These are phyloP conservation scores for Chionoecetes opilio DNA, from an alignment of 1,140 invertebrate genomes.

Conservation along the genomic window DNA sequence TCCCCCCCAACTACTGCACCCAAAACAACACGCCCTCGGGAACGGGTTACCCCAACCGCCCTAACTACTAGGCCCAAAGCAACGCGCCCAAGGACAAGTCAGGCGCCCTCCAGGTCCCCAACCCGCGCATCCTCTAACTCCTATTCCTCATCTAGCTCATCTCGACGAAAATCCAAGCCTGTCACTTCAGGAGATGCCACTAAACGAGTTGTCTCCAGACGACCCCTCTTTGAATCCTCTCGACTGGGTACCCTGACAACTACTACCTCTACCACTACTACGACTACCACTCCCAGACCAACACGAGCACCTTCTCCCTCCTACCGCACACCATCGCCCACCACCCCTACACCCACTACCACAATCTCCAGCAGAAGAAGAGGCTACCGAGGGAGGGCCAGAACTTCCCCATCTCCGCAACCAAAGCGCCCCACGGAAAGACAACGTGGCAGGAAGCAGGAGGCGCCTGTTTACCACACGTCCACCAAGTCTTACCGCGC, in stretches of 20 bases:
- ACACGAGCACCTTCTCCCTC: not conserved
- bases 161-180: not conserved
- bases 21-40: not conserved
- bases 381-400: constrained; percentile 5
- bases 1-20: not conserved
- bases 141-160: not conserved
- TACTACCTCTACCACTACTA: not conserved
- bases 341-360: constrained; percentile 39
- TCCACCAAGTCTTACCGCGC: constrained; percentile 78
- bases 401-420: not conserved
- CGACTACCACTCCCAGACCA: not conserved
- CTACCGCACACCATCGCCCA: constrained; percentile 61
- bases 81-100: not conserved
- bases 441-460: not conserved
- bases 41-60: not conserved
- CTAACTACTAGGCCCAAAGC: not conserved
- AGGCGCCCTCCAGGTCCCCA: not conserved
- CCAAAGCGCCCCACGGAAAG: not conserved
- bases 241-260: not conserved
- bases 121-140: not conserved
- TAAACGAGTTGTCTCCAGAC: not conserved
- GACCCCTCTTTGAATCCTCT: constrained; percentile 61
- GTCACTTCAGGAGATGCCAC: not conserved
- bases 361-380: not conserved
- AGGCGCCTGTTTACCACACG: constrained; percentile 77